Percentiles rank a stretch among this genome's conserved stretches.
Evolutionary conservation across 2,113 vertebrate species (phyloP).

Genomic region (Actenoides hombroni): DNA sequence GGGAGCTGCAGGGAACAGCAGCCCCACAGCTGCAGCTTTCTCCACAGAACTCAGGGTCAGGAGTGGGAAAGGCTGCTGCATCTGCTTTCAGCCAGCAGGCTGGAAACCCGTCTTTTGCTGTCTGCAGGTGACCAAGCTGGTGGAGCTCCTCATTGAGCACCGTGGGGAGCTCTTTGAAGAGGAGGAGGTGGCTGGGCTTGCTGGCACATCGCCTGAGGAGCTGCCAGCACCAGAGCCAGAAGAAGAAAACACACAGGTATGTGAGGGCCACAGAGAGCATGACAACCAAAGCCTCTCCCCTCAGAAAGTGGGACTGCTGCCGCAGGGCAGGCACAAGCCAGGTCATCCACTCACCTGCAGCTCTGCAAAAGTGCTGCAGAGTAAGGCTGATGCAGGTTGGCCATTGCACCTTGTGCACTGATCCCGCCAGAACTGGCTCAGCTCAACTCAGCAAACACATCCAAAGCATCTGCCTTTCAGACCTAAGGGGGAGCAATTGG

Average conservation of each 20-base stretch:
- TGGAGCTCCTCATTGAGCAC: conserved; percentile 82
- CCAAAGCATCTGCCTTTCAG: background rate
- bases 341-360: too few species aligned
- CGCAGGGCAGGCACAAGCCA: too few species aligned
- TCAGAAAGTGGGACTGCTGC: background rate
- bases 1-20: background rate
- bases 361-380: too few species aligned
- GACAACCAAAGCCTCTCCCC: background rate
- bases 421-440: too few species aligned
- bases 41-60: accelerated
- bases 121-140: conserved; percentile 75
- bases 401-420: too few species aligned
- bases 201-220: conserved; percentile 68
- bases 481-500: background rate
- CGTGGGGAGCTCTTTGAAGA: conserved; percentile 76
- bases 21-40: background rate
- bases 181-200: conserved; percentile 71
- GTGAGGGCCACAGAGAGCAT: background rate
- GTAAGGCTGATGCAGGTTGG: too few species aligned
- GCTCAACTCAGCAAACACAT: too few species aligned
- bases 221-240: conserved; percentile 20
- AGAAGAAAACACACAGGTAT: background rate
- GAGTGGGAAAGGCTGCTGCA: background rate
- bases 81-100: background rate
- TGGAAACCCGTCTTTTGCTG: background rate